A percentile compares a stretch with the other conserved stretches of the same genome.
phyloP scores from a whole-genome alignment of 2,888 invertebrate species.

The Esperia sulphurella region DNA sequence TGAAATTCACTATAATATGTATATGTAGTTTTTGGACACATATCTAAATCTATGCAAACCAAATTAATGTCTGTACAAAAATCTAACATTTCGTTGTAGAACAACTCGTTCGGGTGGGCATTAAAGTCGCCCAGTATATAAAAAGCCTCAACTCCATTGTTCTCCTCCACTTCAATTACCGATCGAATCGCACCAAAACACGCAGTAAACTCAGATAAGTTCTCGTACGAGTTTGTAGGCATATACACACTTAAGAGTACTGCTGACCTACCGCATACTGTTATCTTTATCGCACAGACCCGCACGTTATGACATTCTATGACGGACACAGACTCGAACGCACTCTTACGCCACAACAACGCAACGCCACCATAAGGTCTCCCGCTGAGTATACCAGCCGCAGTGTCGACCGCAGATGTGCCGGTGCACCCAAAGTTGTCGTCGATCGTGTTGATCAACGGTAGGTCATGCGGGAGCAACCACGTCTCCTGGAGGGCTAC shows the following conservation, averaged over 20 bases:
- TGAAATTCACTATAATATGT: constrained; percentile 19
- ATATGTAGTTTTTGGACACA: constrained; percentile 7
- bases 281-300: not conserved
- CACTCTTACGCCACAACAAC: constrained; percentile 1
- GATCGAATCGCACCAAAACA: constrained; percentile 15
- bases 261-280: not conserved
- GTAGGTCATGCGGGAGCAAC: not conserved
- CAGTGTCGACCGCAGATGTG: not conserved
- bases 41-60: constrained; percentile 18
- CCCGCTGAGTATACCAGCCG: not conserved
- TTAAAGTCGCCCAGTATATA: constrained; percentile 20
- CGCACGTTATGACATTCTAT: not conserved
- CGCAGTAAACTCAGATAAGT: constrained; percentile 15
- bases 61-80: constrained; percentile 20
- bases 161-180: constrained; percentile 1
- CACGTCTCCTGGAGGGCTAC: constrained; percentile 1
- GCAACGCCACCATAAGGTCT: constrained; percentile 9
- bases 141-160: not conserved
- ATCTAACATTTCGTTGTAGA: constrained; percentile 14
- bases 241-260: not conserved
- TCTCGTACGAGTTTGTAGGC: not conserved
- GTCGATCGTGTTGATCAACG: not conserved
- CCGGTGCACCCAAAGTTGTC: not conserved
- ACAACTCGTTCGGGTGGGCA: constrained; percentile 19
- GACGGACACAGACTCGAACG: not conserved